These are phyloP conservation scores for Frankliniella fusca DNA, from an alignment of 2,888 invertebrate species.

Conservation along the genomic window DNA sequence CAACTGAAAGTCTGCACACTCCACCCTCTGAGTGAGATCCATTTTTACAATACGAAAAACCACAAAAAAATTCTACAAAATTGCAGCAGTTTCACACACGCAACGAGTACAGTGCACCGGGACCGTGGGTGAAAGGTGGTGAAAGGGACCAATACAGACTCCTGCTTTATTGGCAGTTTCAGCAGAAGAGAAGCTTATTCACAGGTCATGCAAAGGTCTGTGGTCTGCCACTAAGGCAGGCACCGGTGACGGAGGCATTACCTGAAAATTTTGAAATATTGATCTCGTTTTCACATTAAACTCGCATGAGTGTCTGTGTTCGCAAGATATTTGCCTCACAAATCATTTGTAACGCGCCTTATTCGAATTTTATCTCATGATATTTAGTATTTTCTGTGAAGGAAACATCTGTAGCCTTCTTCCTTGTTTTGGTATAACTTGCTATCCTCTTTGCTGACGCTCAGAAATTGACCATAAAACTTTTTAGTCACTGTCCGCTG, in stretches of 20 bases:
- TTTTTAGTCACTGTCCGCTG: not conserved
- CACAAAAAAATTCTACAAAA: not conserved
- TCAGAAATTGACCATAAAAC: not conserved
- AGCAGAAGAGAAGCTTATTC: not conserved
- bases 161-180: not conserved
- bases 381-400: not conserved
- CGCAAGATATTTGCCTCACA: not conserved
- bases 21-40: not conserved
- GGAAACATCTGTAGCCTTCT: not conserved
- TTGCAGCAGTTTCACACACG: not conserved
- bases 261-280: not conserved
- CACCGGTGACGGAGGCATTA: too few relatives aligned
- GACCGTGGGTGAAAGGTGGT: too few relatives aligned
- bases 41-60: not conserved
- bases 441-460: not conserved
- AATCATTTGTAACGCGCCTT: not conserved
- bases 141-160: not conserved
- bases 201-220: not conserved
- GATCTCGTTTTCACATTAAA: not conserved
- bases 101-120: too few relatives aligned
- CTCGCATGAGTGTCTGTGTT: not conserved
- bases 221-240: too few relatives aligned
- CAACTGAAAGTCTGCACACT: not conserved
- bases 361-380: not conserved
- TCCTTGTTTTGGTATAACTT: not conserved